Evolutionary conservation across 2,888 invertebrate species (phyloP), one percentile per base, ranked within the genome.

Genomic region (Archaeoteleia sp.): DNA sequence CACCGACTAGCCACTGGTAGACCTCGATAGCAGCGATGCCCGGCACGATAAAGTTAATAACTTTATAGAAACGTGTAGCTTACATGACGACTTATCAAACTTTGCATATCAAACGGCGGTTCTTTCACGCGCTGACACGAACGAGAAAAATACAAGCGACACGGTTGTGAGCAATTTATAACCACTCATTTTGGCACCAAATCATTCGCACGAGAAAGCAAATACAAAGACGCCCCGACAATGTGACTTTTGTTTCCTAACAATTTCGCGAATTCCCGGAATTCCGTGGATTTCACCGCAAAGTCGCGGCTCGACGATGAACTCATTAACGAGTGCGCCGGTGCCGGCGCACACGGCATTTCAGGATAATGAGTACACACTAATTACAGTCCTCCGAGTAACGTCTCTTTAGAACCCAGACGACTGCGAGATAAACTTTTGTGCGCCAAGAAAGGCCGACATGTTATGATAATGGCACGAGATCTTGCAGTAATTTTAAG

Each of bases 31-130:
- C 39, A 34, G 53, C 62, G 78, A 78, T 80, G 68, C 53, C 63
- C 53, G 58, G 42, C 43, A 37, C 75, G 82, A 82, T 82, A 81
- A 78, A 73, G 67, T 77, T 81, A 82, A 82, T 82, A 79, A 82
- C 81, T 82, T 80, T 77, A 82, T 81, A 82, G 77, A 75, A 81
- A 76, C 78, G 72, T 73, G 76, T 73, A 60, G 73, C 69, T 23
- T 75, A 72, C 68, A 68, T 48, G 60, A 72, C 68, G 75, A 77
- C 74, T 78, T 81, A 80, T 79, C 77, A 67, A 72, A 48, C 23
- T 51, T 61, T 68, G 77, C 76, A 74, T 78, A 79, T 81, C 81
- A 73, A 73, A 30, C 69, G 69, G 43, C 55, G 61, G 58, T 51
- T 34, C 45, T 42, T 23, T 34, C 32, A 5, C 39, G 12, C 63